Percentiles rank a stretch among this genome's conserved stretches.
These are phyloP conservation scores for Drosophila nr. perissopoda DNA, from an alignment of 2,888 invertebrate species.

Conservation along the genomic window DNA sequence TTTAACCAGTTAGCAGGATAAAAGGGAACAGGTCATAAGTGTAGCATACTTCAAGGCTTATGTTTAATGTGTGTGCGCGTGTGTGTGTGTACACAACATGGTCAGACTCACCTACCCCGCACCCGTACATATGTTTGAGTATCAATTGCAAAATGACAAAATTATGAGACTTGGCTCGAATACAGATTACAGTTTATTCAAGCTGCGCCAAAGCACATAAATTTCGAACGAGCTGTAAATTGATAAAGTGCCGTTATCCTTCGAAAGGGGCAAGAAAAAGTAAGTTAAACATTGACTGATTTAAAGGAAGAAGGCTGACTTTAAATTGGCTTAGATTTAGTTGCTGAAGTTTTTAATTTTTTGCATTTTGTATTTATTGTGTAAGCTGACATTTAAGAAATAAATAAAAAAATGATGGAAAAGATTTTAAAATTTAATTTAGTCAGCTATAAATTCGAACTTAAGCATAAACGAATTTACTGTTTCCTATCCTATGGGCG, in stretches of 20 bases:
- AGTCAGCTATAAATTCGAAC: neutral
- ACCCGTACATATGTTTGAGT: slow-evolving; percentile 9
- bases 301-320: neutral
- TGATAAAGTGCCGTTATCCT: neutral
- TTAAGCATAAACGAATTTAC: neutral
- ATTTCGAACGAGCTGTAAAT: neutral
- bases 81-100: slow-evolving; percentile 1
- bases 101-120: neutral
- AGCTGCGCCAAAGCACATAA: neutral
- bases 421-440: no score
- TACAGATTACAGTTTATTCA: neutral
- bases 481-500: slow-evolving; percentile 4
- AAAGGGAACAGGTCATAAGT: neutral
- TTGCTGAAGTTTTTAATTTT: no score
- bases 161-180: slow-evolving; percentile 12
- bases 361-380: no score
- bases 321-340: neutral
- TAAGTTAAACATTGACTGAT: neutral
- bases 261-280: neutral
- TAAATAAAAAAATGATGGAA: no score
- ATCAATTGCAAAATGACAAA: slow-evolving; percentile 32
- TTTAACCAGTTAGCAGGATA: slow-evolving; percentile 27
- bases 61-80: slow-evolving; percentile 4
- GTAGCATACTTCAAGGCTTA: slow-evolving; percentile 23
- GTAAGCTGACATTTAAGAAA: no score